Conservation (phyloP, 2,113 vertebrate species). For the Muscicapa adusta region DNA sequence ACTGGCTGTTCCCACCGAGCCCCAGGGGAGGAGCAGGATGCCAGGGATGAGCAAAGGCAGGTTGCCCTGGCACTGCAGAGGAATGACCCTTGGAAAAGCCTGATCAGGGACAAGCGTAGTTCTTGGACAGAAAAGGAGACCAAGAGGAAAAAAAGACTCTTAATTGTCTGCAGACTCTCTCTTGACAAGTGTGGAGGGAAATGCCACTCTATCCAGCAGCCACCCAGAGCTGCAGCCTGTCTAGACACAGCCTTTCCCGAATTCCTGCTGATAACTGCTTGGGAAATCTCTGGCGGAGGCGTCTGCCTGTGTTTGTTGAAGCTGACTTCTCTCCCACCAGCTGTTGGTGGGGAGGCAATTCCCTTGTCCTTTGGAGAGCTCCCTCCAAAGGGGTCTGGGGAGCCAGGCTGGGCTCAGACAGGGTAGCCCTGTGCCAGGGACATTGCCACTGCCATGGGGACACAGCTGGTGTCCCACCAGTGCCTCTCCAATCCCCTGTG, state of each 20-base stretch:
- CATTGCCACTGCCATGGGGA: background rate
- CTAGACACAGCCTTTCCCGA: slow-evolving; percentile 62
- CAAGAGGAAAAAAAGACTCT: background rate
- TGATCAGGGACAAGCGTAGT: background rate
- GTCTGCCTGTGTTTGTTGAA: background rate
- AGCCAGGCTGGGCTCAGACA: background rate
- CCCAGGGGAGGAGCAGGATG: background rate
- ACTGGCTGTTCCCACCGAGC: background rate
- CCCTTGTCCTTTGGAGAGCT: background rate
- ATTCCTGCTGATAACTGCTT: slow-evolving; percentile 44
- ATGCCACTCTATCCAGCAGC: slow-evolving; percentile 17
- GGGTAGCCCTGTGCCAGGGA: fast-evolving
- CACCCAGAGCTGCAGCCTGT: slow-evolving; percentile 54
- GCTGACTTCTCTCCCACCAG: background rate
- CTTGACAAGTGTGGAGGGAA: slow-evolving; percentile 49
- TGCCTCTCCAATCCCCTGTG: background rate
- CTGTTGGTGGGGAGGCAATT: fast-evolving
- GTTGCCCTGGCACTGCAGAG: fast-evolving
- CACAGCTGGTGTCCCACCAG: fast-evolving
- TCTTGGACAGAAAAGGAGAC: background rate
- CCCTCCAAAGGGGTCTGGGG: background rate
- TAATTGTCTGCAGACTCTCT: slow-evolving; percentile 43
- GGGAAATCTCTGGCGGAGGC: background rate
- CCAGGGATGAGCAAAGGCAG: background rate
- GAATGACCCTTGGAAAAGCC: background rate